phyloP scores from a whole-genome alignment of 2,113 vertebrate species.

The Parus major region DNA sequence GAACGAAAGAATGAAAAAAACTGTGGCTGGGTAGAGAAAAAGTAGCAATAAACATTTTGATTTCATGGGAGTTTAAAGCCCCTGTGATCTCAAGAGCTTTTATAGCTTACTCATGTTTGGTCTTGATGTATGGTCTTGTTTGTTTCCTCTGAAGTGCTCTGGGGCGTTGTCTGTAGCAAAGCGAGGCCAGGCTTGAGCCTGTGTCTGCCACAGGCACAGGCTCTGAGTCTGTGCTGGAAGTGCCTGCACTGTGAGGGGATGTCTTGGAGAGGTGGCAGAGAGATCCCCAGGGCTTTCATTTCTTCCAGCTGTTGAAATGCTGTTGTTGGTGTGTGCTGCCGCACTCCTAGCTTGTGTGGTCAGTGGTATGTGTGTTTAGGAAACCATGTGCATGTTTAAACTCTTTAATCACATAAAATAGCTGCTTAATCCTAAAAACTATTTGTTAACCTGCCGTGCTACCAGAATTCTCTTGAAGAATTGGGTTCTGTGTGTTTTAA shows the following conservation, averaged over 20 bases:
- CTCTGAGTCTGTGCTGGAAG: neutral
- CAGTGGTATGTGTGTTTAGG: neutral
- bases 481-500: neutral
- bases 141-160: neutral
- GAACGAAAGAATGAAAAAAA: neutral
- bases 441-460: neutral
- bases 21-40: neutral
- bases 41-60: neutral
- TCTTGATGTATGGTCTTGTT: neutral
- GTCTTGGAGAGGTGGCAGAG: neutral
- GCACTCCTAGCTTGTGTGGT: neutral
- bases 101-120: neutral
- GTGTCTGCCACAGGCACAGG: neutral
- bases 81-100: neutral
- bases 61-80: neutral
- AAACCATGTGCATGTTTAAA: neutral
- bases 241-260: rapidly evolving
- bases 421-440: neutral
- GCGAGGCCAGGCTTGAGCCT: neutral
- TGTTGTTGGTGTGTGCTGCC: neutral
- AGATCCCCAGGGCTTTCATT: neutral
- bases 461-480: neutral
- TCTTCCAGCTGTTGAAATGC: neutral
- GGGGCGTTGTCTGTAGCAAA: neutral
- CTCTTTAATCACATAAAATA: neutral